phyloP scores from a whole-genome alignment of 2,888 invertebrate species.

The Drosophila formosana region DNA sequence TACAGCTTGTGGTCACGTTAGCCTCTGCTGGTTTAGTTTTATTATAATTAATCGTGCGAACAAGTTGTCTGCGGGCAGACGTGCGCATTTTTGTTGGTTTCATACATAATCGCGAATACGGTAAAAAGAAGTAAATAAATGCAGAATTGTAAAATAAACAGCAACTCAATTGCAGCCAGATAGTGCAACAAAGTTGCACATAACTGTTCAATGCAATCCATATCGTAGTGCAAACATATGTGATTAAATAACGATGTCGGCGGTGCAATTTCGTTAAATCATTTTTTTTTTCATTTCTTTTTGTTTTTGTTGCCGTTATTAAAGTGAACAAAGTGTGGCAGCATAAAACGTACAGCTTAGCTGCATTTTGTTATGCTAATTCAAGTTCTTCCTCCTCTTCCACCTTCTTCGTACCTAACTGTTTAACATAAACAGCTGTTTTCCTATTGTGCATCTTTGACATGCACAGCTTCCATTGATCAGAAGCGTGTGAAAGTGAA shows the following conservation, averaged over 20 bases:
- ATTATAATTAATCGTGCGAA: conserved; percentile 63
- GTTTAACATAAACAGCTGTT: conserved; percentile 41
- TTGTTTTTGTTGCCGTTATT: conserved; percentile 7
- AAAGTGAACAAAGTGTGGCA: conserved; percentile 26
- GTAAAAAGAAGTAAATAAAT: conserved; percentile 57
- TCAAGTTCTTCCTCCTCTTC: conserved; percentile 3
- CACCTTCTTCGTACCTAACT: neutral
- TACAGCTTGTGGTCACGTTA: neutral
- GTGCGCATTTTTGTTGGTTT: conserved; percentile 51
- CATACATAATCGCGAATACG: conserved; percentile 30
- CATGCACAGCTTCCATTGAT: conserved; percentile 11
- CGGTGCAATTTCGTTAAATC: conserved; percentile 13
- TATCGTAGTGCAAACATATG: conserved; percentile 20
- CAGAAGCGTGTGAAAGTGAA: conserved; percentile 21
- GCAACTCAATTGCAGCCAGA: conserved; percentile 23
- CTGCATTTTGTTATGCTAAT: conserved; percentile 22
- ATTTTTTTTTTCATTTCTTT: conserved; percentile 3
- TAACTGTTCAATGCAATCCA: conserved; percentile 5
- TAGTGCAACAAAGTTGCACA: conserved; percentile 30
- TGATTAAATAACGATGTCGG: conserved; percentile 53
- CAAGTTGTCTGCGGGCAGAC: conserved; percentile 73
- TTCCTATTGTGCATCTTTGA: conserved; percentile 33
- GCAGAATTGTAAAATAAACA: conserved; percentile 43
- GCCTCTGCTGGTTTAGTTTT: neutral
- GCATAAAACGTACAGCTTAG: neutral